Conservation (phyloP, 2,888 invertebrate genomes). For the Blera fallax region DNA sequence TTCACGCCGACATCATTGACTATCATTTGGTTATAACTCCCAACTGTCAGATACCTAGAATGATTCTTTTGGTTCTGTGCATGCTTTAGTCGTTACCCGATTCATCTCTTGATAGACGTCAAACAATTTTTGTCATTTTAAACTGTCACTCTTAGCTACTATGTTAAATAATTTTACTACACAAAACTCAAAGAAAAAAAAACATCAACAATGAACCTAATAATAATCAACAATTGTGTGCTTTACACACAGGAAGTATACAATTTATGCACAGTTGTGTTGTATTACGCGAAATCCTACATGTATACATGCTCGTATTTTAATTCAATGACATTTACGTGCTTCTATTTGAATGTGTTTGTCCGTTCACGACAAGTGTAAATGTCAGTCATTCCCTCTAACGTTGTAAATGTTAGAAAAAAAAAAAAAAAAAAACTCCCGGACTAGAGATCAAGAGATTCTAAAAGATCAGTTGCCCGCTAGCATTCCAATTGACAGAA, state of each 20-base stretch:
- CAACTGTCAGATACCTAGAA: no score
- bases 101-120: neutral
- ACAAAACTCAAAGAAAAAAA: neutral
- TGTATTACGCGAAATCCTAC: neutral
- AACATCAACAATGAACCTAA: neutral
- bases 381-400: constrained; percentile 19
- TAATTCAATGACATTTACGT: constrained; percentile 41
- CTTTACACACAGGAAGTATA: constrained; percentile 41
- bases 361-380: constrained; percentile 10
- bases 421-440: neutral
- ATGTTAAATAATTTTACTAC: neutral
- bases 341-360: constrained; percentile 11
- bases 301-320: neutral
- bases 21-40: no score
- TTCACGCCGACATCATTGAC: no score
- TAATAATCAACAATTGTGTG: constrained; percentile 10
- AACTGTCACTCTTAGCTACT: constrained; percentile 7
- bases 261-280: constrained; percentile 31
- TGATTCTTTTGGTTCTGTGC: no score
- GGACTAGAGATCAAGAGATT: constrained; percentile 2
- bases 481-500: constrained; percentile 30
- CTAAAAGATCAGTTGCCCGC: constrained; percentile 16
- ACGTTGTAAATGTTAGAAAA: neutral
- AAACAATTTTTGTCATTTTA: neutral
- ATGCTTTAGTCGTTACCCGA: no score